Conservation (phyloP, 2,797 vertebrate species). For the Pitangus sulphuratus region DNA sequence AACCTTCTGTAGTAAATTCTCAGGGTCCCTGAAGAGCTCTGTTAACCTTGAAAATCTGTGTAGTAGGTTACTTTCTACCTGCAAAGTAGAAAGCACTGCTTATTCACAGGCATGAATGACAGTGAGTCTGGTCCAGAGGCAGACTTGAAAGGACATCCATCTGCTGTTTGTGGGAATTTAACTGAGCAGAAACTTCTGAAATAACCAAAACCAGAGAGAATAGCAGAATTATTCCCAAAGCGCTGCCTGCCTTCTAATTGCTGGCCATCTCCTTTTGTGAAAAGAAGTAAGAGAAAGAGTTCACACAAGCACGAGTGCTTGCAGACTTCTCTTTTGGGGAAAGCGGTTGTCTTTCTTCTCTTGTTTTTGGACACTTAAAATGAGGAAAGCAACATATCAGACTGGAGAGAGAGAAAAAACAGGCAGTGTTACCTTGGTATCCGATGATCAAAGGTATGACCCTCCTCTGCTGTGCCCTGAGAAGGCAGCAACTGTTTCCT, state of each 20-base stretch:
- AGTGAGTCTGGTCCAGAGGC: neutral
- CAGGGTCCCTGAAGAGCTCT: neutral
- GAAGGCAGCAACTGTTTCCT: neutral
- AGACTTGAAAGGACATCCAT: conserved; percentile 3
- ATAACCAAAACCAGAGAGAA: neutral
- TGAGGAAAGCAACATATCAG: neutral
- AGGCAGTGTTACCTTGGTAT: neutral
- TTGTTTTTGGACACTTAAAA: neutral
- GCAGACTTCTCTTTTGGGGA: neutral
- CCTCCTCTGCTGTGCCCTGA: neutral
- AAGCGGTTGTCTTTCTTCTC: neutral
- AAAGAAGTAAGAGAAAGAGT: neutral
- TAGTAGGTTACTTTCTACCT: neutral
- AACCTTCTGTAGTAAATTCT: neutral
- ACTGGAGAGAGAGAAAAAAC: neutral
- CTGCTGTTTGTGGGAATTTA: neutral
- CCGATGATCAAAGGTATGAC: neutral
- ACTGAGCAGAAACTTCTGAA: neutral
- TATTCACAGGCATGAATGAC: neutral
- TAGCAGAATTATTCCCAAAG: neutral
- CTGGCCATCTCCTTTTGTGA: neutral
- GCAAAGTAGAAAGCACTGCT: neutral
- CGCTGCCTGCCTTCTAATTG: neutral
- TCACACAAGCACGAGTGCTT: neutral
- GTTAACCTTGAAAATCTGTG: neutral